Percentiles rank a stretch among this genome's conserved stretches.
Evolutionary conservation across 1,140 invertebrate genomes (phyloP).

Genomic region (Mizuhopecten yessoensis): DNA sequence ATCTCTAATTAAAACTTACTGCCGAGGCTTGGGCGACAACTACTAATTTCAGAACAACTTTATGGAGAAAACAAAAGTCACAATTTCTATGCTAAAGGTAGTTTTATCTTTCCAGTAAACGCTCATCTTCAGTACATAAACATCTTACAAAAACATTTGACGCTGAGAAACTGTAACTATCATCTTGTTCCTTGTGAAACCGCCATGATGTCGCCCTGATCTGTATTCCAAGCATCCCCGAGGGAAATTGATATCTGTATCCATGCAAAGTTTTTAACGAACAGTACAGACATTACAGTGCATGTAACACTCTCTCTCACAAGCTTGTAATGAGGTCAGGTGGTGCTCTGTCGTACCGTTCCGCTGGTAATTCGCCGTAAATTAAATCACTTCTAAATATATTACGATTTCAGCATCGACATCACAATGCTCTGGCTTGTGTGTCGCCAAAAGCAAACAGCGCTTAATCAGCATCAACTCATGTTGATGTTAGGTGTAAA

Average conservation of each 20-base stretch:
- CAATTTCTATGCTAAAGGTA: no score
- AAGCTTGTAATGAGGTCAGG: conserved; percentile 9
- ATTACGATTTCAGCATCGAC: neutral
- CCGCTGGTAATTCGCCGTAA: neutral
- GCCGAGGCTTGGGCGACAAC: no score
- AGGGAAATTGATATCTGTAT: neutral
- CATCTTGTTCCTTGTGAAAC: neutral
- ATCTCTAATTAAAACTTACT: no score
- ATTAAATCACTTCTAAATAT: neutral
- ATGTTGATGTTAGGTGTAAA: neutral
- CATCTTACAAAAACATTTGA: neutral
- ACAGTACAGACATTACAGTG: neutral
- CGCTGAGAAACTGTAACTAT: no score
- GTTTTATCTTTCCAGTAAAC: no score
- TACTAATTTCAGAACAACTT: no score
- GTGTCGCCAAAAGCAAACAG: neutral
- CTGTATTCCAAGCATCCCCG: neutral
- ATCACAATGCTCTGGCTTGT: neutral
- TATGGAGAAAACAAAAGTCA: neutral
- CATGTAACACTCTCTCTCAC: neutral
- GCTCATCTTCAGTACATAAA: neutral
- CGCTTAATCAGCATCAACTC: neutral
- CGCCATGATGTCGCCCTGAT: neutral
- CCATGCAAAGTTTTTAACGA: neutral
- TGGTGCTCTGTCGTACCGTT: neutral